A percentile compares a stretch with the other conserved stretches of the same genome.
Evolutionary conservation across 2,888 invertebrate species (phyloP).

Genomic region (Tholera decimalis): DNA sequence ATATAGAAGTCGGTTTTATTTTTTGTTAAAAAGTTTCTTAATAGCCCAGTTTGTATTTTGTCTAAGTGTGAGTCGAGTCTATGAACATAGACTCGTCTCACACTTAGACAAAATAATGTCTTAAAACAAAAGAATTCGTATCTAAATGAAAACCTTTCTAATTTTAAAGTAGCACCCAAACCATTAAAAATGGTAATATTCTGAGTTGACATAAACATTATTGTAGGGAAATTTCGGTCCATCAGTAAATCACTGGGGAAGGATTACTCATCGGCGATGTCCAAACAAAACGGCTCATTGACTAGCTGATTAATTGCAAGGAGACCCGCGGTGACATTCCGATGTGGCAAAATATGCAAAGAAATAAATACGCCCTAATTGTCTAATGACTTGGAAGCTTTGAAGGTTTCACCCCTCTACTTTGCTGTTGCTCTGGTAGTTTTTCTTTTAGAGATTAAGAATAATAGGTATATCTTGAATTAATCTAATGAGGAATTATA

Average conservation of each 20-base stretch:
- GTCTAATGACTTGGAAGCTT: slow-evolving; percentile 60
- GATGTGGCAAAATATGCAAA: slow-evolving; percentile 79
- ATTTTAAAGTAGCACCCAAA: slow-evolving; percentile 12
- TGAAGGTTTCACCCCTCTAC: slow-evolving; percentile 23
- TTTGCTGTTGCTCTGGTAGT: slow-evolving; percentile 15
- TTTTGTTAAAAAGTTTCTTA: no score
- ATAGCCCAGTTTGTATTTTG: no score
- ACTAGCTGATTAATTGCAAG: slow-evolving; percentile 89
- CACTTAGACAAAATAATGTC: not conserved
- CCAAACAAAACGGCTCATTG: slow-evolving; percentile 91
- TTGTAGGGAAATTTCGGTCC: slow-evolving; percentile 73
- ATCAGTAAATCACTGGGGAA: slow-evolving; percentile 82
- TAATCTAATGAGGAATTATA: not conserved
- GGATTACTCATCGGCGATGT: slow-evolving; percentile 87
- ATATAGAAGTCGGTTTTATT: no score
- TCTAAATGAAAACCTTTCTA: slow-evolving; percentile 14
- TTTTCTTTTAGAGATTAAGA: not conserved
- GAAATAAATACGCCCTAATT: slow-evolving; percentile 67
- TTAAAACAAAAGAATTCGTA: not conserved
- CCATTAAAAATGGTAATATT: slow-evolving; percentile 58
- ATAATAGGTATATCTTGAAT: not conserved
- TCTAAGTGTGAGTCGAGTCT: no score
- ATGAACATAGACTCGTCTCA: not conserved
- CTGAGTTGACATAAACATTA: slow-evolving; percentile 67
- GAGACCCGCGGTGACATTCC: slow-evolving; percentile 86